Conservation (phyloP, 2,888 invertebrate genomes). For the Spicauda simplicius region DNA sequence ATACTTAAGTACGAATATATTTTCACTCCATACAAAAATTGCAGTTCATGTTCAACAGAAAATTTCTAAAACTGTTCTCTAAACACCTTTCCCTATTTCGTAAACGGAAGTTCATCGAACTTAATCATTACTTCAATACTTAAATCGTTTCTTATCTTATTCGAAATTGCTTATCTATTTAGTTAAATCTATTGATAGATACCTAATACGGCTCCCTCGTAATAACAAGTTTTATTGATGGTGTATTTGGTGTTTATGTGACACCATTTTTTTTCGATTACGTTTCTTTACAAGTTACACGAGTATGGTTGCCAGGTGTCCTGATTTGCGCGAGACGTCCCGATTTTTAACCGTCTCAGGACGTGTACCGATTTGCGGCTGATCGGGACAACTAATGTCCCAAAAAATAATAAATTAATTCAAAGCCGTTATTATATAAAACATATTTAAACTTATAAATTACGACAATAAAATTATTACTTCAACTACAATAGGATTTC, state of each 20-base stretch:
- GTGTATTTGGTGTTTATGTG: constrained; percentile 24
- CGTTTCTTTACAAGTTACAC: constrained; percentile 2
- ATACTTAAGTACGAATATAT: background rate
- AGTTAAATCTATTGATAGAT: constrained; percentile 52
- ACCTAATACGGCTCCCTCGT: constrained; percentile 19
- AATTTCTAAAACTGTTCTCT: constrained; percentile 54
- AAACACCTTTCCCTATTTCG: constrained; percentile 67
- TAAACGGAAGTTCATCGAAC: constrained; percentile 80
- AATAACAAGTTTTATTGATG: constrained; percentile 24
- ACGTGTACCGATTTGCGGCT: no score
- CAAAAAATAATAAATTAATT: no score
- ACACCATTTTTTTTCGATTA: constrained; percentile 27
- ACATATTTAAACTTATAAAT: no score
- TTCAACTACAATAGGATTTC: no score
- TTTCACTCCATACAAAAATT: constrained; percentile 13
- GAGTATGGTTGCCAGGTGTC: background rate
- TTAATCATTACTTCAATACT: constrained; percentile 53
- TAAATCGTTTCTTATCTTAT: constrained; percentile 66
- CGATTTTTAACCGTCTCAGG: no score
- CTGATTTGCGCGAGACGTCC: no score
- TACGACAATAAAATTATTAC: no score
- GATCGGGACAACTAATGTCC: no score
- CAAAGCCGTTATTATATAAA: no score
- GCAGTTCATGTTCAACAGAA: constrained; percentile 49
- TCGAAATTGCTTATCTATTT: constrained; percentile 63